These are phyloP conservation scores for Mercenaria mercenaria DNA, from an alignment of 1,140 invertebrate species.

Conservation along the genomic window DNA sequence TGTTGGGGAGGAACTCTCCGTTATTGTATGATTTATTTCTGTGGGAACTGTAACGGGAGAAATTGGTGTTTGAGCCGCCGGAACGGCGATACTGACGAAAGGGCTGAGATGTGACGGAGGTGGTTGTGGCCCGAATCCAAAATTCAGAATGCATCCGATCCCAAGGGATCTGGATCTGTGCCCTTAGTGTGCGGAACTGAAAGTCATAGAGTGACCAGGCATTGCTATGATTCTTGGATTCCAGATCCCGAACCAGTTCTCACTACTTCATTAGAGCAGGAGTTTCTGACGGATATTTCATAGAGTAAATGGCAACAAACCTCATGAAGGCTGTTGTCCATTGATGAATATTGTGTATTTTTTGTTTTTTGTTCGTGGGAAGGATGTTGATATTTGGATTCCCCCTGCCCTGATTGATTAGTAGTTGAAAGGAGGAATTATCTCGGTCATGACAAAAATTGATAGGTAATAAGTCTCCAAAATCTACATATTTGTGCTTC, in stretches of 20 bases:
- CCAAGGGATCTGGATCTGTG: background rate
- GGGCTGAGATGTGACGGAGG: background rate
- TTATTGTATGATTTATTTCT: background rate
- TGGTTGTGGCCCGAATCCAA: background rate
- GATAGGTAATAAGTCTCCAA: no score
- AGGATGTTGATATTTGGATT: background rate
- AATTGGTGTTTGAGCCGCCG: background rate
- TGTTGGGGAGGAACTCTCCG: conserved; percentile 14
- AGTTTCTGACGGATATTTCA: background rate
- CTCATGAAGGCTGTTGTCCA: conserved; percentile 1
- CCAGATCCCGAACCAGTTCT: conserved; percentile 5
- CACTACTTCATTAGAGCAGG: conserved; percentile 8
- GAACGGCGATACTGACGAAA: background rate
- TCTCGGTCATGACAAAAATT: no score
- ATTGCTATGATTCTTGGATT: background rate
- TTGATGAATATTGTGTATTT: background rate
- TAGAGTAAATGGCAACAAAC: background rate
- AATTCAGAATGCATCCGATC: background rate
- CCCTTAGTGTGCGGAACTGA: conserved; percentile 6
- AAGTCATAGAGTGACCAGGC: background rate
- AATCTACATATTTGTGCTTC: no score
- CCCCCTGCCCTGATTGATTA: background rate
- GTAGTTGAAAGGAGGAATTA: no score
- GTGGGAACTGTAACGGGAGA: background rate
- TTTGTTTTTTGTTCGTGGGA: background rate